Percentiles rank a stretch among this genome's conserved stretches.
Conservation (phyloP, 1,140 invertebrate genomes). For the Aphis gossypii region DNA sequence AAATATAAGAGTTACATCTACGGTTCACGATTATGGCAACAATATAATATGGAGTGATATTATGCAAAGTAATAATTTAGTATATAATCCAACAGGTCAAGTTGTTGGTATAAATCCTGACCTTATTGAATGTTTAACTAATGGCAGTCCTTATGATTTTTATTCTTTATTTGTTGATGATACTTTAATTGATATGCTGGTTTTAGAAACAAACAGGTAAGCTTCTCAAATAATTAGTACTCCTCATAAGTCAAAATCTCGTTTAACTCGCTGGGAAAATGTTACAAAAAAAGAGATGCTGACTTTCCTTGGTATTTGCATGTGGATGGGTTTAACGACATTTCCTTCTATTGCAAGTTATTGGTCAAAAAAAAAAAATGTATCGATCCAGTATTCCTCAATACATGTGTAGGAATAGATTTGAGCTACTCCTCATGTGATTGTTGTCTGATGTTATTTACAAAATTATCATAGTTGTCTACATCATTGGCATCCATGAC, state of each 20-base stretch:
- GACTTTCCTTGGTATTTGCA: slow-evolving; percentile 25
- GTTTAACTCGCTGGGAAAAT: neutral
- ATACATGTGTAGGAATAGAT: slow-evolving; percentile 17
- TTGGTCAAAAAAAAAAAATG: neutral
- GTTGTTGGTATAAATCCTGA: slow-evolving; percentile 25
- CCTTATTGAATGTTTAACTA: slow-evolving; percentile 10
- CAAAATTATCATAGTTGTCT: neutral
- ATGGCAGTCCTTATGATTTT: slow-evolving; percentile 4
- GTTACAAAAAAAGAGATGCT: neutral
- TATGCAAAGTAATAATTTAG: too few species aligned
- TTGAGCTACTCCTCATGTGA: neutral
- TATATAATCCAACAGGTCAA: too few species aligned
- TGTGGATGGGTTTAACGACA: neutral
- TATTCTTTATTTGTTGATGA: neutral
- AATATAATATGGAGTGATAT: too few species aligned
- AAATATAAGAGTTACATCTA: too few species aligned
- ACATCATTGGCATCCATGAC: neutral
- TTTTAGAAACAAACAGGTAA: too few species aligned
- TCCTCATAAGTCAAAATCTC: too few species aligned
- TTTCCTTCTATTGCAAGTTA: slow-evolving; percentile 22
- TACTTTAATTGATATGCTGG: too few species aligned
- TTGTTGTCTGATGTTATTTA: neutral
- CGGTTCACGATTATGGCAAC: too few species aligned
- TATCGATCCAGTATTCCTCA: slow-evolving; percentile 16
- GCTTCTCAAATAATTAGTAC: too few species aligned